Conservation (phyloP, 2,888 invertebrate genomes). For the Arctia plantaginis region DNA sequence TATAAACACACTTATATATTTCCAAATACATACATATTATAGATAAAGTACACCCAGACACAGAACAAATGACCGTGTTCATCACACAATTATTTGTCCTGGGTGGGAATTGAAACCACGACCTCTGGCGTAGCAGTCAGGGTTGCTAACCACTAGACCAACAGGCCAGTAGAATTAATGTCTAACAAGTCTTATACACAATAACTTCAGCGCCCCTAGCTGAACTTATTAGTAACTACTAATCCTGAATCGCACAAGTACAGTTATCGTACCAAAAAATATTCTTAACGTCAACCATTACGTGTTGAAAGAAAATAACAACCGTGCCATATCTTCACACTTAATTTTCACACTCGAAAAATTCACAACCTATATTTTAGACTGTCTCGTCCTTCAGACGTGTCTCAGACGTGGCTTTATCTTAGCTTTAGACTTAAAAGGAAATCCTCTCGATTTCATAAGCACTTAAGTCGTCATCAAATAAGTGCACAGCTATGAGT, state of each 20-base stretch:
- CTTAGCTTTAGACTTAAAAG: slow-evolving; percentile 1
- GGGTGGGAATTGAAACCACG: too few relatives aligned
- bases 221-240: background rate
- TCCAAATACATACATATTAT: too few relatives aligned
- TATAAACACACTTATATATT: too few relatives aligned
- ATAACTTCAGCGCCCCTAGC: background rate
- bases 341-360: background rate
- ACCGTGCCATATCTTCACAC: background rate
- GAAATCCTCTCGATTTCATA: slow-evolving; percentile 6
- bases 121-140: too few relatives aligned
- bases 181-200: background rate
- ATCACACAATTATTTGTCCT: too few relatives aligned
- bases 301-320: background rate
- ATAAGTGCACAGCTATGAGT: slow-evolving; percentile 10
- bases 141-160: too few relatives aligned
- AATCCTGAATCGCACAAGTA: background rate
- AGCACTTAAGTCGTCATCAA: slow-evolving; percentile 13
- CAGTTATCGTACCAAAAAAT: background rate
- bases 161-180: too few relatives aligned
- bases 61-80: too few relatives aligned
- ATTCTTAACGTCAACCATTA: background rate
- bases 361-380: background rate
- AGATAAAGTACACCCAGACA: too few relatives aligned
- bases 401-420: background rate
- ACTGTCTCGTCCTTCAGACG: background rate